Evolutionary conservation across 2,797 vertebrate genomes (phyloP), one percentile per base, ranked within the genome.

Genomic region (Erithacus rubecula): DNA sequence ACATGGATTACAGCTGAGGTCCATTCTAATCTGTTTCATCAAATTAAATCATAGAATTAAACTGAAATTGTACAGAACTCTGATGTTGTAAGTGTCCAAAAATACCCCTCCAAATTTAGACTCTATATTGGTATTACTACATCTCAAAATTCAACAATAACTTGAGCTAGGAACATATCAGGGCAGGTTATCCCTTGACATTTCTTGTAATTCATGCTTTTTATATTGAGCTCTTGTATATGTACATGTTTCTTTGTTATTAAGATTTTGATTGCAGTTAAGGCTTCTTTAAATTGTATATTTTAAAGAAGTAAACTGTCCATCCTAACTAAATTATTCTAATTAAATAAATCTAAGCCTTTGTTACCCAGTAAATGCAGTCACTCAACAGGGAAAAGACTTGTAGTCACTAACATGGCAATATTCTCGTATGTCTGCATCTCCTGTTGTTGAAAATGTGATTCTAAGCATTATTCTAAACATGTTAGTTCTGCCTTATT

Each of bases 11-110:
- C 4, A 21, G 10, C 17, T 44, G 15, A 72, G 4, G 10, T 22
- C 15, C 6, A 2, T 64, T 89, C 6, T 4, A 49, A 49, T n/a
- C 6, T 79, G 23, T 60, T 72, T 52, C 4, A 1, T 27, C 12
- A 10, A 72, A 67, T 43, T n/a, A 36, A 37, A 63, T 64, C 4
- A 20, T 15, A 58, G 10, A 56, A 52, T 21, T 43, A 29, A 60
- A 47, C 69, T 55, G 6, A 9, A 74, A 9, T 43, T 75, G 2
- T 53, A 52, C 1, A 23, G 21, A 24, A 46, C 16, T 78, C 26
- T 43, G 34, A 52, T 17, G 13, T 46, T 18, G 30, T 0, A 0
- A 29, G 7, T 34, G 12, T 46, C 32, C n/a, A 58, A 21, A 75
- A 90, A 70, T 36, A 18, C 5, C 3, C 8, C 39, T 79, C 12